Base-by-base conservation (phyloP, 23 tunicate genomes). In the Oikopleura dioica region DNA sequence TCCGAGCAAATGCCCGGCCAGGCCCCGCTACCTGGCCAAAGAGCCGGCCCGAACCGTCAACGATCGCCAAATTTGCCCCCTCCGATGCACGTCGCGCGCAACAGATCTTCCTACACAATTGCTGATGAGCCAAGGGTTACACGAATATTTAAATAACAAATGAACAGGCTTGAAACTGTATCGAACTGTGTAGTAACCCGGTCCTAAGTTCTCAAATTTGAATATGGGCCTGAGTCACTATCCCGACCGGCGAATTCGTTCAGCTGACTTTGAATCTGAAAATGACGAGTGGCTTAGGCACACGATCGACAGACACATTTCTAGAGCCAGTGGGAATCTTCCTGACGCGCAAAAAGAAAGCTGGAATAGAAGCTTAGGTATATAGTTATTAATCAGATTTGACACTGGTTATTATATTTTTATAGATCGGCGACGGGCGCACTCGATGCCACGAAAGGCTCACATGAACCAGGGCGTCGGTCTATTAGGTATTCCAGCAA, bases 251-350 rank as follows among this genome's bases (percentile, higher is more conserved):
- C 72, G 72, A 63, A 63, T 63, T 28, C 72, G 72, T 16, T 63
- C 72, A 28, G 72, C 72, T 2, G 72, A 63, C 26, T 63, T 63
- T 63, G 72, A 63, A 31, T 31, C 16, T 2, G 72, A 63, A 63
- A 63, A 63, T 63, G 72, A 28, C 2, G 72, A 63, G 29, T 63
- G 72, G 72, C 72, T 63, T 12, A 23, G 72, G 29, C 72, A 63
- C 26, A 63, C 72, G 30, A 63, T 63, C 5, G 72, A 63, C 29
- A 23, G 72, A 63, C 72, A 63, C 33, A 9, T 16, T 9, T 2
- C 16, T 24, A 24, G 72, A 21, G n/a, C n/a, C n/a, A n/a, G n/a
- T n/a, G n/a, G n/a, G n/a, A 63, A 28, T 63, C 33, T 16, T 12
- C 29, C 29, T 24, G 72, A 63, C 33, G n/a, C n/a, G n/a, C n/a